Evolutionary conservation across 2,888 invertebrate species (phyloP).

Genomic region (Drosophila austrosaltans): DNA sequence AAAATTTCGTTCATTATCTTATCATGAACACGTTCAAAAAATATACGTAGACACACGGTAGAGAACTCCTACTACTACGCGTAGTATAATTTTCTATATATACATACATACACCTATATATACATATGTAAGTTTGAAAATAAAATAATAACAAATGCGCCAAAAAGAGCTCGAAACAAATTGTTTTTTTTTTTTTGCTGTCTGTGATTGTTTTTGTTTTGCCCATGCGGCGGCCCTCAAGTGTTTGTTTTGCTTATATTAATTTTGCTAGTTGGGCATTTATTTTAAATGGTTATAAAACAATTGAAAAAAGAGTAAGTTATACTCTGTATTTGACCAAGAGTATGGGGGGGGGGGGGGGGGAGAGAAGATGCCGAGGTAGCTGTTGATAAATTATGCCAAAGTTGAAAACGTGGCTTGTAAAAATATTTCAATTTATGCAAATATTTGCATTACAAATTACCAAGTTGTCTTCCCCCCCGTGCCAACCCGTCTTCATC

Average conservation of each 20-base stretch:
- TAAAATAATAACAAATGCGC: conserved; percentile 69
- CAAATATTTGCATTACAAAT: conserved; percentile 77
- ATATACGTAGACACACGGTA: conserved; percentile 30
- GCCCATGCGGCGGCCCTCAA: conserved; percentile 66
- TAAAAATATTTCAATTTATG: conserved; percentile 63
- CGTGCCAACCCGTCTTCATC: too few relatives aligned
- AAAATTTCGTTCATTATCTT: conserved; percentile 49
- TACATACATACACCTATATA: background rate
- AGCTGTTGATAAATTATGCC: conserved; percentile 53
- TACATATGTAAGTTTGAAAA: conserved; percentile 25
- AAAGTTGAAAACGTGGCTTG: conserved; percentile 58
- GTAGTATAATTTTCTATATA: conserved; percentile 17
- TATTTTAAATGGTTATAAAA: conserved; percentile 51
- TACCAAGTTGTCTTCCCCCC: conserved; percentile 40
- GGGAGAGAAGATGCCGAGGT: background rate
- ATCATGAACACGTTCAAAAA: conserved; percentile 63
- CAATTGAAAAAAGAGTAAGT: conserved; percentile 38
- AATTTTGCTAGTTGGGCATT: conserved; percentile 35
- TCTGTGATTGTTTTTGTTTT: background rate
- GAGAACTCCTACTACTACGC: conserved; percentile 25
- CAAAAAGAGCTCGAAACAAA: conserved; percentile 40
- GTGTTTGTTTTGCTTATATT: conserved; percentile 50
- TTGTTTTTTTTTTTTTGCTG: background rate
- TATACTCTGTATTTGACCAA: too few relatives aligned
- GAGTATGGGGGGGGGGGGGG: background rate